Percentiles rank a stretch among this genome's conserved stretches.
Conservation (phyloP, 1,140 invertebrate species). For the Zelostemma sp. region DNA sequence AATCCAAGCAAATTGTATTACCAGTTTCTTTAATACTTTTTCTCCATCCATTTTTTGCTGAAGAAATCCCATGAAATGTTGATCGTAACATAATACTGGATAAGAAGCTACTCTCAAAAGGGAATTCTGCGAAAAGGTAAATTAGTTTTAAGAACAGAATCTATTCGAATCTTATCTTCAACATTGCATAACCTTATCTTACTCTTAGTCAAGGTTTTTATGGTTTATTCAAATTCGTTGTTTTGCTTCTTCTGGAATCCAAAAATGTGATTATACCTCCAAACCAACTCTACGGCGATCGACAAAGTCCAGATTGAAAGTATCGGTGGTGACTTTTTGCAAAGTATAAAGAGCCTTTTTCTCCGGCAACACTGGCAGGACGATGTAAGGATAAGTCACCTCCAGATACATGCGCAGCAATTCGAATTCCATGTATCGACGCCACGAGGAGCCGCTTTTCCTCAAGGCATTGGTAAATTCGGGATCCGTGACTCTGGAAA, state of each 20-base stretch:
- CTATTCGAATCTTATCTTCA: no score
- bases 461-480: slow-evolving; percentile 75
- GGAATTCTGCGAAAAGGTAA: slow-evolving; percentile 74
- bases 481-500: slow-evolving; percentile 78
- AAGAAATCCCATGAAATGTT: slow-evolving; percentile 82
- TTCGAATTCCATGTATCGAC: slow-evolving; percentile 89
- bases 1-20: slow-evolving; percentile 52
- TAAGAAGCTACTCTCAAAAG: slow-evolving; percentile 82
- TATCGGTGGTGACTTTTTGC: slow-evolving; percentile 83
- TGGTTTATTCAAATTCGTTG: no score
- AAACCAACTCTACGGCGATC: slow-evolving; percentile 83
- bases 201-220: no score
- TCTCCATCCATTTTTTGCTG: slow-evolving; percentile 82
- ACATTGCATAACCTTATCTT: neutral
- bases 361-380: slow-evolving; percentile 85
- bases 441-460: slow-evolving; percentile 80
- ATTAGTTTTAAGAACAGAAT: slow-evolving; percentile 1
- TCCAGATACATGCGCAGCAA: slow-evolving; percentile 82
- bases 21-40: slow-evolving; percentile 81
- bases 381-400: slow-evolving; percentile 81
- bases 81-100: slow-evolving; percentile 80
- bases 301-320: slow-evolving; percentile 89
- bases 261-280: no score
- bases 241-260: no score
- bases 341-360: slow-evolving; percentile 86